These are phyloP conservation scores for human DNA, from an alignment of 2,113 vertebrate species.

Conservation along the genomic window GRCh38 chr20:14540001-14540500, in stretches of 20 bases:
- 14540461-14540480: constrained; percentile 81
- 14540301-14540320: constrained; percentile 81
- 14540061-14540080: not conserved
- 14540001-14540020: not conserved
- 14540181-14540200: constrained; percentile 60
- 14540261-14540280: constrained; percentile 80
- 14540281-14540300: constrained; percentile 81
- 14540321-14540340: constrained; percentile 79
- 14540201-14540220: constrained; percentile 62
- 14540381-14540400: constrained; percentile 84
- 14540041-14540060: not conserved
- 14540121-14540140: constrained; percentile 43
- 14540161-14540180: constrained; percentile 74
- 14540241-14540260: constrained; percentile 76
- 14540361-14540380: constrained; percentile 85
- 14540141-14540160: constrained; percentile 74
- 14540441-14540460: constrained; percentile 60
- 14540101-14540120: constrained; percentile 60
- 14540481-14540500: constrained; percentile 79
- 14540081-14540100: constrained; percentile 20
- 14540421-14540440: constrained; percentile 60
- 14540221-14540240: constrained; percentile 75
- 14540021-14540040: constrained; percentile 8
- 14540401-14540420: constrained; percentile 82
- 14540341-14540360: constrained; percentile 78